Evolutionary conservation across 2,797 vertebrate genomes (phyloP).

Genomic region (Coregonus ussuriensis): DNA sequence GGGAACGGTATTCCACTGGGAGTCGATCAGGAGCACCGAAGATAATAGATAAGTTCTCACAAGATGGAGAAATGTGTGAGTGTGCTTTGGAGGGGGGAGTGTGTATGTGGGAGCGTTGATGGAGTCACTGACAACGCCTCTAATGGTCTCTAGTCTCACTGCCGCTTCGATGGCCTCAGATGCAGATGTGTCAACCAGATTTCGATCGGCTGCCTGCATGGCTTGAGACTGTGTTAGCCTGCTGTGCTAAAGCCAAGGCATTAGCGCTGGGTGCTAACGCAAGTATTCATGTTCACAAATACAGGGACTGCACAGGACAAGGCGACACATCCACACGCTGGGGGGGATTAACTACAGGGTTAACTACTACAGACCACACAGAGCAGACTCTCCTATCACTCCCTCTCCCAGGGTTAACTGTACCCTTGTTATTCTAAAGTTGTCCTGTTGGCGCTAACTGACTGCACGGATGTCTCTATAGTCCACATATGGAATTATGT

Average conservation of each 20-base stretch:
- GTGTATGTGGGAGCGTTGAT: slow-evolving; percentile 12
- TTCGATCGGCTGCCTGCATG: not conserved
- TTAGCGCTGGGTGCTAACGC: not conserved
- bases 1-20: slow-evolving; percentile 21
- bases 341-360: slow-evolving; percentile 14
- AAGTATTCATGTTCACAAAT: not conserved
- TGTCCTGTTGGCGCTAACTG: slow-evolving; percentile 55
- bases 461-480: slow-evolving; percentile 47
- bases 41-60: slow-evolving; percentile 18
- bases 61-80: not conserved
- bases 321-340: slow-evolving; percentile 15
- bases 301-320: not conserved
- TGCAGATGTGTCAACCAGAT: not conserved
- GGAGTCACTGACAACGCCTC: not conserved
- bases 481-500: not conserved
- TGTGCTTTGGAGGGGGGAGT: slow-evolving; percentile 1
- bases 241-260: slow-evolving; percentile 31
- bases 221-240: slow-evolving; percentile 12
- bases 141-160: not conserved
- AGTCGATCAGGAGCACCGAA: slow-evolving; percentile 35
- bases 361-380: not conserved
- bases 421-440: slow-evolving; percentile 45
- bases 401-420: not conserved
- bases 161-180: not conserved
- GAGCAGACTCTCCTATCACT: slow-evolving; percentile 38